Percentiles rank a stretch among this genome's conserved stretches.
Conservation (phyloP, 2,888 invertebrate genomes). For the Agriopis aurantiaria region DNA sequence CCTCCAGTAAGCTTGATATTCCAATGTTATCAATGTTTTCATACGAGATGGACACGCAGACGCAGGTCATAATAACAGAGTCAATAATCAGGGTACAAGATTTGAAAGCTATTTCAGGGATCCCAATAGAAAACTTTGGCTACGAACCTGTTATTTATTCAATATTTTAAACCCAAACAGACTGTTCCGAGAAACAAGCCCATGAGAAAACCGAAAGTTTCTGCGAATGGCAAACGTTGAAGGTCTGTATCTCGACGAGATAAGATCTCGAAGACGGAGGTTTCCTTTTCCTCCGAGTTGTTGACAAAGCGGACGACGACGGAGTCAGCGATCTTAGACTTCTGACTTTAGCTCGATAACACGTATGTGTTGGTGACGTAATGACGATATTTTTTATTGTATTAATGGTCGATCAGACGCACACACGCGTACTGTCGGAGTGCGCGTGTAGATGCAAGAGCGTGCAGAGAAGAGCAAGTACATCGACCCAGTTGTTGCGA, state of each 20-base stretch:
- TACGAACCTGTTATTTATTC: no score
- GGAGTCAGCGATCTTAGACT: constrained; percentile 29
- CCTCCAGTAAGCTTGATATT: no score
- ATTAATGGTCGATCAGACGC: constrained; percentile 11
- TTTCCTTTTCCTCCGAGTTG: constrained; percentile 27
- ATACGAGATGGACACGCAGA: no score
- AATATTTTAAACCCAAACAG: background rate
- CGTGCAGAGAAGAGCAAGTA: constrained; percentile 58
- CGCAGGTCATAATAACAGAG: no score
- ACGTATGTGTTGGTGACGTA: background rate
- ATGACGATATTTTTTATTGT: background rate
- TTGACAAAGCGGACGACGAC: constrained; percentile 16
- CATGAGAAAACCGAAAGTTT: constrained; percentile 26
- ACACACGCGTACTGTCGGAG: constrained; percentile 16
- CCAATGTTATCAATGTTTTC: no score
- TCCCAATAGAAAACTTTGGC: no score
- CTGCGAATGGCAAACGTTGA: constrained; percentile 7
- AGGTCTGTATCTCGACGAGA: constrained; percentile 18
- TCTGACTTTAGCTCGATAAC: constrained; percentile 22
- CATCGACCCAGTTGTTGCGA: constrained; percentile 68
- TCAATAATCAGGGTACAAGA: no score
- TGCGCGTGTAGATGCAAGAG: constrained; percentile 24
- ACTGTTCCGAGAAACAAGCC: constrained; percentile 8
- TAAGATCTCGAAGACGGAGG: constrained; percentile 24
- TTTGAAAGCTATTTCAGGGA: no score